Evolutionary conservation across 2,888 invertebrate genomes (phyloP), one percentile per base, ranked within the genome.

Genomic region (Epsilonema sp.): DNA sequence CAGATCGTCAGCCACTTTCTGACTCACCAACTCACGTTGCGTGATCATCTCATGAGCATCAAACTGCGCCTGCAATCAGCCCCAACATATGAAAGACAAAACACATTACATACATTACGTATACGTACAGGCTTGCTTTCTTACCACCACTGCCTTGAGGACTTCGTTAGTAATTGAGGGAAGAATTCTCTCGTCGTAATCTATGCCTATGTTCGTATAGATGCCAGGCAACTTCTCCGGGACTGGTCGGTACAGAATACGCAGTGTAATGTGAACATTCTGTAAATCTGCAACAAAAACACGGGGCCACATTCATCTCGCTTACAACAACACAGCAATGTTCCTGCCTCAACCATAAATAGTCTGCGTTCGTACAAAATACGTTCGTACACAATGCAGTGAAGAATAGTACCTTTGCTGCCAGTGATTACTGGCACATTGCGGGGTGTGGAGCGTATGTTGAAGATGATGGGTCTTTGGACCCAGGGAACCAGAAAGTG

Each of bases 91-190:
- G 31, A 31, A 31, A 31, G 31, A 31, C 8, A 31, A 31, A 31
- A 31, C 8, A 31, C 31, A 31, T 16, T 13, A 31, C 31, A 31
- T 31, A 13, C 11, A 16, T 13, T 16, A 31, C 31, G 16, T 16
- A 31, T 16, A 31, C 31, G 16, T 16, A 31, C 31, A 31, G 8
- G 31, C 31, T 31, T 16, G 31, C n/a, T n/a, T n/a, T n/a, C 66
- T 59, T 64, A 75, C 76, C 26, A 99, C 94, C 44, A 94, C 92
- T 46, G 94, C 85, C 70, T 97, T 99, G 46, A 99, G 70, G 16
- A 97, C 94, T 78, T 97, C 97, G 60, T 87, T 81, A 13, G 92
- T 92, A 67, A 97, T 97, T 2, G 97, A 99, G 4, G 97, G 97
- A 52, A 97, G 70, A 31, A 97, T 94, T 67, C 97, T 76, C 67